Percentiles rank a stretch among this genome's conserved stretches.
Conservation (phyloP, 30 jellyfish, hydroid and myxozoan species). For the Mastigias papua region DNA sequence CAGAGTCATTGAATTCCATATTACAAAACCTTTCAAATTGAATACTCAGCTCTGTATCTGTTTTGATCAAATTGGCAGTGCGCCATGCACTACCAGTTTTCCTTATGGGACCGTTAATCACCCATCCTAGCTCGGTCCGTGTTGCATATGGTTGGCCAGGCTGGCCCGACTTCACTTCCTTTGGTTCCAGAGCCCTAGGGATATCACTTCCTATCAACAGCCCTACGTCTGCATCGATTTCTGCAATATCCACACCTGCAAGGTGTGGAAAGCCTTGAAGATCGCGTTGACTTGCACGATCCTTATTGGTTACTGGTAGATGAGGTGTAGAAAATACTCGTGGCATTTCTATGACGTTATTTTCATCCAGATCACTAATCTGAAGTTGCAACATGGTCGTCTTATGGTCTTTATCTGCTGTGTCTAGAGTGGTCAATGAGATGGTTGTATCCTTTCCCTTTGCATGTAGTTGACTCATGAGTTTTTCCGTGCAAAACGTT, state of each 20-base stretch:
- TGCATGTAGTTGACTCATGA: slow-evolving; percentile 4
- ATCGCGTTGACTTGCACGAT: slow-evolving; percentile 26
- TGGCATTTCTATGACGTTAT: slow-evolving; percentile 14
- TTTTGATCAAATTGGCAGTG: not conserved
- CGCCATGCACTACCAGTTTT: not conserved
- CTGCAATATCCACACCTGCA: slow-evolving; percentile 26
- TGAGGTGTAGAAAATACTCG: slow-evolving; percentile 25
- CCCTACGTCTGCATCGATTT: slow-evolving; percentile 2
- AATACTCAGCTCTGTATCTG: not conserved
- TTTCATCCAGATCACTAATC: slow-evolving; percentile 14
- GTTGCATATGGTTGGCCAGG: slow-evolving; percentile 38
- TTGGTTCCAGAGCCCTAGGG: slow-evolving; percentile 34
- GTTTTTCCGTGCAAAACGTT: slow-evolving; percentile 33
- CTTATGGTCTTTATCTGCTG: not conserved
- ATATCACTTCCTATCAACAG: slow-evolving; percentile 25
- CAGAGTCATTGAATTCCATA: slow-evolving; percentile 35
- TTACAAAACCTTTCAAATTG: not conserved
- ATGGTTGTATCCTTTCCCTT: slow-evolving; percentile 15
- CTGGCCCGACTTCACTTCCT: slow-evolving; percentile 14
- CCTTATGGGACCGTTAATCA: slow-evolving; percentile 44
- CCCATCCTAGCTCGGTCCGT: slow-evolving; percentile 40
- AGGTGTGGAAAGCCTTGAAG: slow-evolving; percentile 21
- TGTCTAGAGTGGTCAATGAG: slow-evolving; percentile 16
- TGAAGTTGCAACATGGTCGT: not conserved
- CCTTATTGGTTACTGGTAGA: slow-evolving; percentile 28